phyloP scores from a whole-genome alignment of 2,113 vertebrate species.

The Pipa parva region DNA sequence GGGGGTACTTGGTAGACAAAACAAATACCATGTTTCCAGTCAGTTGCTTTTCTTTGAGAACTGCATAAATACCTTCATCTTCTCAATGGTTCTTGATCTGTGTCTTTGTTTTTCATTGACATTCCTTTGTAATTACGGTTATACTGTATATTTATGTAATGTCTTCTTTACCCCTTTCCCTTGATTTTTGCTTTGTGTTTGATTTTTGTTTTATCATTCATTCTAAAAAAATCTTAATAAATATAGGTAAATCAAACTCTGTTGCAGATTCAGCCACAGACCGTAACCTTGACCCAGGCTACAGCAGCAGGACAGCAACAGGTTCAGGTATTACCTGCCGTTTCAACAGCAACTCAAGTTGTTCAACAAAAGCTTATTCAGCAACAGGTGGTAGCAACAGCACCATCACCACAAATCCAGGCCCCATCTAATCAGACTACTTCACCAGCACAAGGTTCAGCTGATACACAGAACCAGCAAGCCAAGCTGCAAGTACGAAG shows the following conservation, averaged over 20 bases:
- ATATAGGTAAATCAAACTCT: not conserved
- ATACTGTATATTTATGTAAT: too few species aligned
- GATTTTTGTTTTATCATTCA: too few species aligned
- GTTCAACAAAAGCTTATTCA: slow-evolving; percentile 84
- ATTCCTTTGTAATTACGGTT: too few species aligned
- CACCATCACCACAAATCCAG: slow-evolving; percentile 75
- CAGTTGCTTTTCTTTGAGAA: too few species aligned
- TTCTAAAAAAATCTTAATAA: too few species aligned
- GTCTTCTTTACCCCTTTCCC: too few species aligned
- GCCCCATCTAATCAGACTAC: slow-evolving; percentile 66
- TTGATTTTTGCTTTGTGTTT: too few species aligned
- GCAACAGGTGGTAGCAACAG: slow-evolving; percentile 67
- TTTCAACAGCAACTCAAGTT: slow-evolving; percentile 65
- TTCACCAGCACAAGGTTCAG: slow-evolving; percentile 50
- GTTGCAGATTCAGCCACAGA: slow-evolving; percentile 74
- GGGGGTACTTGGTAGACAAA: too few species aligned
- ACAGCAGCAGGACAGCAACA: slow-evolving; percentile 59
- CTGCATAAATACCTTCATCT: too few species aligned
- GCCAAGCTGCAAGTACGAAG: slow-evolving; percentile 65
- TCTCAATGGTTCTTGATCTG: too few species aligned
- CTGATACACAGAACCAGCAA: slow-evolving; percentile 62
- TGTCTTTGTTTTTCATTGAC: too few species aligned
- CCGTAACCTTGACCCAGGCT: slow-evolving; percentile 73
- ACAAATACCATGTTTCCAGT: too few species aligned
- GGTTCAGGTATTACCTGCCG: slow-evolving; percentile 78